Conservation (phyloP, 2,113 vertebrate species). For the Orycteropus afer region DNA sequence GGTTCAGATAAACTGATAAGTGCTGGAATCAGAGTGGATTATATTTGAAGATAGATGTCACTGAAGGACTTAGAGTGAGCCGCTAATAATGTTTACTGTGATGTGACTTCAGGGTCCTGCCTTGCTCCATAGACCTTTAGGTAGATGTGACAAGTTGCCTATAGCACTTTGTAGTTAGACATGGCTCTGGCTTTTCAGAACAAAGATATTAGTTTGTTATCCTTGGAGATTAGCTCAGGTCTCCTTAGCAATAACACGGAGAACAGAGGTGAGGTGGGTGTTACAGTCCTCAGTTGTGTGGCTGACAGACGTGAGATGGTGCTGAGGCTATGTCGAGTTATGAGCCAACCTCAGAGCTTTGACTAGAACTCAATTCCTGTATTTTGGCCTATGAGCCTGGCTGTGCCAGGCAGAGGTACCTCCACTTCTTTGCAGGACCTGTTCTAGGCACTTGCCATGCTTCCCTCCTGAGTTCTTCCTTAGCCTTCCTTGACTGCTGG, state of each 20-base stretch:
- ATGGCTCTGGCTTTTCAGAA: constrained; percentile 3
- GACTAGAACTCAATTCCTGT: background rate
- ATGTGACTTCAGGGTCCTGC: constrained; percentile 9
- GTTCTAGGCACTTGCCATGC: background rate
- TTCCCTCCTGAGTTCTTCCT: background rate
- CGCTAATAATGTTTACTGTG: constrained; percentile 29
- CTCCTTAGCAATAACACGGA: background rate
- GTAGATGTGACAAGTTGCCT: constrained; percentile 45
- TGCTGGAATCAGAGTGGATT: constrained; percentile 2
- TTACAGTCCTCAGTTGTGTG: background rate
- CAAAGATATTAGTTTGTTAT: constrained; percentile 43
- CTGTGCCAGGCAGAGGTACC: background rate
- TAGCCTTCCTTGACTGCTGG: background rate
- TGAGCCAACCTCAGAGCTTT: background rate
- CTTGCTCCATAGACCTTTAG: background rate
- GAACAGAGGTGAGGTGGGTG: background rate
- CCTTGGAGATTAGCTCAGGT: background rate
- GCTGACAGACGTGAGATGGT: background rate
- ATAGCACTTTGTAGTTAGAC: background rate
- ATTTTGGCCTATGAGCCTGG: background rate
- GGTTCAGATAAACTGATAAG: constrained; percentile 4
- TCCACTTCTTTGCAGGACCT: background rate
- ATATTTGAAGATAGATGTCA: constrained; percentile 42
- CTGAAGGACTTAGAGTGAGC: constrained; percentile 18
- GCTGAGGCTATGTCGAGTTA: background rate